Evolutionary conservation across 2,797 vertebrate genomes (phyloP), one percentile per base, ranked within the genome.

Genomic region (Dipus sagitta): DNA sequence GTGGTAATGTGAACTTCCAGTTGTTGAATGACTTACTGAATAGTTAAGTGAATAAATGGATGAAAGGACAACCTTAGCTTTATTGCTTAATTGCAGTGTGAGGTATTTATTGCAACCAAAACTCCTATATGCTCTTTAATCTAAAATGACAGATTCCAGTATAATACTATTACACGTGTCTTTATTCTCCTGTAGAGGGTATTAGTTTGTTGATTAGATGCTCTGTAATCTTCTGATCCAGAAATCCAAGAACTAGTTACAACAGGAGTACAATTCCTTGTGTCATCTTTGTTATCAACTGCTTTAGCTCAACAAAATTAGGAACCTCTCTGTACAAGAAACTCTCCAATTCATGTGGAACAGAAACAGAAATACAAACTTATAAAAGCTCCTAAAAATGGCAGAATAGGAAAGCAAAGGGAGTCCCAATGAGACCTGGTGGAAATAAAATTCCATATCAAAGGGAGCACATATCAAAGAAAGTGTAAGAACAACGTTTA

Each of bases 131-230:
- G 32, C 2, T 1, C 24, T 85, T 80, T 65, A 68, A 80, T 58
- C 18, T 88, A 60, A 79, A 30, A 70, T 82, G 54, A 26, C 3
- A 47, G 23, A 74, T 87, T 42, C 82, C 67, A 32, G 11, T 26
- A 14, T n/a, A 32, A 58, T 0, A 38, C 2, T 4, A 32, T 24
- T 26, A 1, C 1, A 24, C 76, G n/a, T 30, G 7, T 68, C 14
- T 68, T 84, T 77, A 42, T 64, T 38, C 2, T 15, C 14, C 7
- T 65, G 0, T 12, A 28, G 2, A 21, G 13, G 17, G 54, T 58
- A 3, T 58, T 68, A 54, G 0, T 6, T 90, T 74, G 62, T 78
- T 80, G 1, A 38, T 47, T 92, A 54, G 60, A 21, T 74, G 21
- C n/a, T 11, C 34, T 47, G 28, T 34, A 70, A 77, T 3, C 9